These are phyloP conservation scores for Lingula anatina DNA, from an alignment of 2,888 invertebrate species.

Conservation along the genomic window DNA sequence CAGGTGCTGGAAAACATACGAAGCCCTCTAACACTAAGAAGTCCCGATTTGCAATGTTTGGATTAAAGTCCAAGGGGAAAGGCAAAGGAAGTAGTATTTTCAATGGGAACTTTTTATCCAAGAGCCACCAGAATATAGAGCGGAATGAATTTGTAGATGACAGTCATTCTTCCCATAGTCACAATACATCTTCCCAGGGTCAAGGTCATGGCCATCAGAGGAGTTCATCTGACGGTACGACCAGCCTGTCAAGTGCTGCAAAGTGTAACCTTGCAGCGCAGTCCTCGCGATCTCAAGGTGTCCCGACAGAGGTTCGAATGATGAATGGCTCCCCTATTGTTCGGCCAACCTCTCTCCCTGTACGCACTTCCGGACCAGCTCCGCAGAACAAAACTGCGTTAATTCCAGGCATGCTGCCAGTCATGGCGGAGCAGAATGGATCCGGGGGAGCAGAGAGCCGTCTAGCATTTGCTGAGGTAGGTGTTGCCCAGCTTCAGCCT, in stretches of 20 bases:
- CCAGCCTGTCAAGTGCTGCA: too few relatives aligned
- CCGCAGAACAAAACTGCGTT: slow-evolving; percentile 10
- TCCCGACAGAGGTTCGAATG: slow-evolving; percentile 34
- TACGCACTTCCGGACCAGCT: slow-evolving; percentile 10
- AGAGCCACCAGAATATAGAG: neutral
- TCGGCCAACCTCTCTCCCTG: slow-evolving; percentile 17
- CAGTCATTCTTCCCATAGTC: too few relatives aligned
- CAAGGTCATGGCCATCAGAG: neutral
- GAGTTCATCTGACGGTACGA: too few relatives aligned
- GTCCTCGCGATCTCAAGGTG: slow-evolving; percentile 9
- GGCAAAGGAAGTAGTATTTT: neutral
- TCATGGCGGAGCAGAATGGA: neutral
- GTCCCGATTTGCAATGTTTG: slow-evolving; percentile 6
- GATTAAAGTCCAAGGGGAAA: slow-evolving; percentile 11
- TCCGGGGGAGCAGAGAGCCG: slow-evolving; percentile 10
- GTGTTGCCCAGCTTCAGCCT: slow-evolving; percentile 19
- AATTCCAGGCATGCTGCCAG: slow-evolving; percentile 10
- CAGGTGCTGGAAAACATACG: too few relatives aligned
- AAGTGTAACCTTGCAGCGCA: neutral
- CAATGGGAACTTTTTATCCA: neutral
- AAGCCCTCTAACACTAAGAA: too few relatives aligned
- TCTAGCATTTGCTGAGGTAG: slow-evolving; percentile 23
- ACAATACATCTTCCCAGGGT: slow-evolving; percentile 5
- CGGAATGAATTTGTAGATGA: neutral
- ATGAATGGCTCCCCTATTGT: slow-evolving; percentile 27